Conservation (phyloP, 2,797 vertebrate genomes). For the Enteromius unitaeniatus region DNA sequence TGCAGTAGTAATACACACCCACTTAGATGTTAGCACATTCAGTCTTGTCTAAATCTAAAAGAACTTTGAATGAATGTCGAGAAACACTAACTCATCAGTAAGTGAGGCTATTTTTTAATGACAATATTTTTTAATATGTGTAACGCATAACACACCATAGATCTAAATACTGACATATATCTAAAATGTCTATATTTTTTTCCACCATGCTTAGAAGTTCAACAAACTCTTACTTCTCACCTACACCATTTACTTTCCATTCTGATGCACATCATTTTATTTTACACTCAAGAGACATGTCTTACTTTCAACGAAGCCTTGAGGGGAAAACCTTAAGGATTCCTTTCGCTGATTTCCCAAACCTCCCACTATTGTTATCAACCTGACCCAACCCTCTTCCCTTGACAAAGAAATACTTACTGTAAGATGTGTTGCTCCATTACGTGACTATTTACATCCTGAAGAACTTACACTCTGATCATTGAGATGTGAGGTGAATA, state of each 20-base stretch:
- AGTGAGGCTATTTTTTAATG: not conserved
- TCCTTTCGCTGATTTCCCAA: conserved; percentile 59
- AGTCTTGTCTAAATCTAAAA: not conserved
- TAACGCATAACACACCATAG: not conserved
- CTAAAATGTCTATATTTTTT: not conserved
- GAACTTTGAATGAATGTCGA: not conserved
- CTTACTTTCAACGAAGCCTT: conserved; percentile 57
- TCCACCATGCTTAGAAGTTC: conserved; percentile 5
- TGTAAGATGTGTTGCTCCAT: conserved; percentile 50
- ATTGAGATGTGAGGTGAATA: conserved; percentile 53
- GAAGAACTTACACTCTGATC: conserved; percentile 67
- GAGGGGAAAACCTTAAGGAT: conserved; percentile 52
- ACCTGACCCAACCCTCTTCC: conserved; percentile 47
- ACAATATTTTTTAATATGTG: not conserved
- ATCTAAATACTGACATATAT: not conserved
- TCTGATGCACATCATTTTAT: conserved; percentile 37
- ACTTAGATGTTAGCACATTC: not conserved
- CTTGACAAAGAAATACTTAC: conserved; percentile 41
- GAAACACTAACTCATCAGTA: not conserved
- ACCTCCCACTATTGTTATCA: conserved; percentile 51
- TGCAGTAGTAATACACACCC: not conserved
- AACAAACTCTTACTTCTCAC: conserved; percentile 5
- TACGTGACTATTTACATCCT: conserved; percentile 49
- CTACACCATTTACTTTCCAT: conserved; percentile 9
- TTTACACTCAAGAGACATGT: conserved; percentile 52